Evolutionary conservation across 2,888 invertebrate species (phyloP).

Genomic region (Carterocephalus palaemon): DNA sequence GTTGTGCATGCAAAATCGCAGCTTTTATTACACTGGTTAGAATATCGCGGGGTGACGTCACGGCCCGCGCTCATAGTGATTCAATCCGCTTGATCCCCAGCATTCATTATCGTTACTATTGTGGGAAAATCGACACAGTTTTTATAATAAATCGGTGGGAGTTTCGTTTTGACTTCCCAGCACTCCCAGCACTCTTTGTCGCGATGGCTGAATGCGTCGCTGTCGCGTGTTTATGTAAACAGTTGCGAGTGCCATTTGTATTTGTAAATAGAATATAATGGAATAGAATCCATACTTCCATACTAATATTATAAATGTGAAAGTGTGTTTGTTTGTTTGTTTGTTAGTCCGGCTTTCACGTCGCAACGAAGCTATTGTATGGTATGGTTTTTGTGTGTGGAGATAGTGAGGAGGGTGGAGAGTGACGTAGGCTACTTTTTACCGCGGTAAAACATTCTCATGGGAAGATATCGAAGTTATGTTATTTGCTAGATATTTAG

Average conservation of each 20-base stretch:
- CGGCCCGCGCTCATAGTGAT: conserved; percentile 51
- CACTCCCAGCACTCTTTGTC: conserved; percentile 49
- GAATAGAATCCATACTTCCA: too few species aligned
- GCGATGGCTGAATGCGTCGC: conserved; percentile 30
- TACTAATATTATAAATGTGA: too few species aligned
- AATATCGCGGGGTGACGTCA: conserved; percentile 49
- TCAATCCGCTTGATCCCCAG: conserved; percentile 65
- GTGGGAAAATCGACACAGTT: conserved; percentile 73
- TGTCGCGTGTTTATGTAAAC: conserved; percentile 31
- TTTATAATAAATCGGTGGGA: conserved; percentile 75
- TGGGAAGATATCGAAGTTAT: too few species aligned
- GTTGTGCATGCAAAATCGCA: conserved; percentile 27
- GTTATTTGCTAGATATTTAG: too few species aligned
- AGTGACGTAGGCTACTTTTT: too few species aligned
- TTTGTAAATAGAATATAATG: conserved; percentile 10
- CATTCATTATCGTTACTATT: conserved; percentile 61
- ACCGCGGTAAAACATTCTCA: too few species aligned
- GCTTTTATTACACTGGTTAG: conserved; percentile 45
- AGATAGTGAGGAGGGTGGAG: too few species aligned
- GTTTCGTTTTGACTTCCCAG: conserved; percentile 64
- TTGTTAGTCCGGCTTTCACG: too few species aligned
- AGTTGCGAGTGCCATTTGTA: conserved; percentile 7
- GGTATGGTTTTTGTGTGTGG: too few species aligned
- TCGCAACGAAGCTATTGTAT: too few species aligned
- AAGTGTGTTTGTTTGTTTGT: too few species aligned